Percentiles rank a stretch among this genome's conserved stretches.
phyloP scores from a whole-genome alignment of 1,140 invertebrate genomes.

The Andricus grossulariae region DNA sequence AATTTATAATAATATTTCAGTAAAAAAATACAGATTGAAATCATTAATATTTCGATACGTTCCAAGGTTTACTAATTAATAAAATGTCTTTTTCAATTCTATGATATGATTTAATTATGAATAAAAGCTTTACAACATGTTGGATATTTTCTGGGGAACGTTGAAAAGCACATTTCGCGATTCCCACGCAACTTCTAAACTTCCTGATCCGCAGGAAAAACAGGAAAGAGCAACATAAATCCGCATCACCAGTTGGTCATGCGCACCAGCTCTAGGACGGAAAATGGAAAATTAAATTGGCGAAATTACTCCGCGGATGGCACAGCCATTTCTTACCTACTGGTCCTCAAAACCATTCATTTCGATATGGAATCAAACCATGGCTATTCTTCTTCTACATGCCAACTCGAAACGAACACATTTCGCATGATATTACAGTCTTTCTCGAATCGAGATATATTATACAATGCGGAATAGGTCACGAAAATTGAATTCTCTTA shows the following conservation, averaged over 20 bases:
- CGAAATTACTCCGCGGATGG: conserved; percentile 32
- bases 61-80: no score
- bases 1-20: no score
- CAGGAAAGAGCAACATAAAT: conserved; percentile 20
- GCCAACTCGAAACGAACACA: not conserved
- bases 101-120: no score
- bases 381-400: conserved; percentile 15
- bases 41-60: no score
- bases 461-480: not conserved
- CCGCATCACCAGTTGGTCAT: conserved; percentile 1
- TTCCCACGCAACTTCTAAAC: conserved; percentile 14
- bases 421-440: conserved; percentile 4
- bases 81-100: no score
- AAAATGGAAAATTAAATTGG: conserved; percentile 39
- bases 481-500: not conserved
- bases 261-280: not conserved
- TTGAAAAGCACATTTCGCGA: not conserved
- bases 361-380: conserved; percentile 29
- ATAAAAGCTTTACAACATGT: no score
- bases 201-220: conserved; percentile 4
- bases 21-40: no score
- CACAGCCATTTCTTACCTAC: conserved; percentile 21
- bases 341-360: conserved; percentile 15
- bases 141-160: not conserved
- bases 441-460: not conserved